phyloP scores from a whole-genome alignment of 1,140 invertebrate genomes.

The Drosophila triauraria region DNA sequence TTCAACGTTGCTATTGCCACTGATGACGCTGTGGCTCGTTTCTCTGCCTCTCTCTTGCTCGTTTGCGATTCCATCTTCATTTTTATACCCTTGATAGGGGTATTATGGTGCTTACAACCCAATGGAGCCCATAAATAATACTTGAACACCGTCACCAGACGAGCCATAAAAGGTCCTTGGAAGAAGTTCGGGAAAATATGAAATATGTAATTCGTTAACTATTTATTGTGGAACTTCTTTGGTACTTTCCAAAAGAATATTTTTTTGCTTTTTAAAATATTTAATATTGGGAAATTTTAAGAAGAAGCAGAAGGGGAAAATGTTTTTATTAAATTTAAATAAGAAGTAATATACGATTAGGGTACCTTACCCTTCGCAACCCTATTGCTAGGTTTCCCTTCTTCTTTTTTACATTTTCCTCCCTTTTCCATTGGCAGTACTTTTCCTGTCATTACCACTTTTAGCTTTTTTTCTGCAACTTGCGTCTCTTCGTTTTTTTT shows the following conservation, averaged over 20 bases:
- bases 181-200: not conserved
- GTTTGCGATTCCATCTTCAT: conserved; percentile 8
- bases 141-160: not conserved
- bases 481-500: conserved; percentile 24
- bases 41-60: not conserved
- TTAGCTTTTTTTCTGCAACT: conserved; percentile 30
- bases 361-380: not conserved
- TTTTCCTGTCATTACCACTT: conserved; percentile 67
- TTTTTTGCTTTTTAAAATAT: not conserved
- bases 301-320: not conserved
- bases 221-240: not conserved
- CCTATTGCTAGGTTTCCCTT: not conserved
- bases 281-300: not conserved
- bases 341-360: not conserved
- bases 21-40: conserved; percentile 50
- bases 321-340: too few species aligned
- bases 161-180: not conserved
- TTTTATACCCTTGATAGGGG: conserved; percentile 23
- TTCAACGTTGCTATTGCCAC: conserved; percentile 53
- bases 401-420: conserved; percentile 14
- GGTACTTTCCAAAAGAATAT: not conserved
- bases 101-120: not conserved
- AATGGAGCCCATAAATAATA: not conserved
- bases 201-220: not conserved
- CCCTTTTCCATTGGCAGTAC: conserved; percentile 51